Base-by-base conservation (phyloP, 2,797 vertebrate species). In the Melanotaenia trifasciata region DNA sequence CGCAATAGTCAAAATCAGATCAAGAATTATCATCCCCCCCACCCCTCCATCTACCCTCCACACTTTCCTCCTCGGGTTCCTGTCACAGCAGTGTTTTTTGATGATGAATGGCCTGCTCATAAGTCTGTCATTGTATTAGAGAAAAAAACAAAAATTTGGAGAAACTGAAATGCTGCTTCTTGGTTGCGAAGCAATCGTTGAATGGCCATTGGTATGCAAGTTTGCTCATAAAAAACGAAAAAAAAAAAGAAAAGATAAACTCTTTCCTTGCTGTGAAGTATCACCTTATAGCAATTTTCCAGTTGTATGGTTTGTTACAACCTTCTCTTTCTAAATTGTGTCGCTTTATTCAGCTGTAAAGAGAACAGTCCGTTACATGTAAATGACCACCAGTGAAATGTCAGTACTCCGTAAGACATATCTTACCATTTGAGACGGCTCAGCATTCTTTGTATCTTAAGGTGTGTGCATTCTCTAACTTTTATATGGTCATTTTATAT, bases 401-500 rank as follows among this genome's bases (percentile, higher is more conserved):
- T 95, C 92, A 95, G 94, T 93, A 95, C 91, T 97, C 93, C 95
- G 94, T 93, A 77, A 95, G 92, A 93, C 92, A 93, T 96, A 96
- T 95, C 94, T 89, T 95, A 94, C 94, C 96, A 96, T 98, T 96
- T 96, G 94, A 96, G 96, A 96, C 94, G 91, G 94, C 96, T 96
- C 95, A 87, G 95, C 95, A 96, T 97, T 96, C 95, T 98, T 98
- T 97, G 95, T 98, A 97, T 96, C 96, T 96, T 96, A 97, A 96
- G 95, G 94, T 97, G 96, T 97, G 96, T 96, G 94, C 94, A 95
- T 95, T 95, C 93, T 97, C 95, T 96, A 95, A 96, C 95, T 96
- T 98, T 98, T 98, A 98, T 98, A 98, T 97, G 95, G 96, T 97
- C 97, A 97, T 98, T 98, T 98, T 98, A 97, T 98, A 97, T 97